phyloP scores from a whole-genome alignment of 35 echinoderm and acorn worm genomes.

The Ophioderma brevispina region DNA sequence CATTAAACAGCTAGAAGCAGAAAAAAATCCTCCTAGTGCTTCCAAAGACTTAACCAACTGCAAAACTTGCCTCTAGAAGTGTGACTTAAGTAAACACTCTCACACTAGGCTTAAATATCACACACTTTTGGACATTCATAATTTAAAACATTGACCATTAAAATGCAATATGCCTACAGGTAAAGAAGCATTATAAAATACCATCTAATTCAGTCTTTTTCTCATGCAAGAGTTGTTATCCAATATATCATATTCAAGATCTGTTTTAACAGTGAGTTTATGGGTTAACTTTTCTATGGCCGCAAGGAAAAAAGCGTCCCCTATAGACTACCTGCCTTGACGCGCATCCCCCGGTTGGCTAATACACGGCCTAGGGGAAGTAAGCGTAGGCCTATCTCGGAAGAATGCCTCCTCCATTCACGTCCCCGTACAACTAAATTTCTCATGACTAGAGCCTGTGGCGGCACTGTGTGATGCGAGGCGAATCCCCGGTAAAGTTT shows the following conservation, averaged over 20 bases:
- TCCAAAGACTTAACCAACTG: background rate
- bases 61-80: background rate
- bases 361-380: background rate
- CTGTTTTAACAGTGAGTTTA: constrained; percentile 7
- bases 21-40: background rate
- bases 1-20: background rate
- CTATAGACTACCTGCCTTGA: constrained; percentile 9
- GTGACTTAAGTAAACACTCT: constrained; percentile 3
- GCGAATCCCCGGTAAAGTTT: constrained; percentile 8
- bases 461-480: constrained; percentile 1
- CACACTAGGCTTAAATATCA: constrained; percentile 10
- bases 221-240: background rate
- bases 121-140: background rate
- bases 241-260: constrained; percentile 4
- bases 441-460: constrained; percentile 4
- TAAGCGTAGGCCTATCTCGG: background rate
- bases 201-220: background rate
- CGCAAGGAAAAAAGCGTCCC: background rate
- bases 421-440: background rate
- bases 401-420: constrained; percentile 9
- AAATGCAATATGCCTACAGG: constrained; percentile 7
- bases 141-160: constrained; percentile 6
- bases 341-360: constrained; percentile 1
- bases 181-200: background rate
- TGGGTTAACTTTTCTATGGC: background rate